phyloP scores from a whole-genome alignment of 1,140 invertebrate genomes.

The Camponotus floridanus region DNA sequence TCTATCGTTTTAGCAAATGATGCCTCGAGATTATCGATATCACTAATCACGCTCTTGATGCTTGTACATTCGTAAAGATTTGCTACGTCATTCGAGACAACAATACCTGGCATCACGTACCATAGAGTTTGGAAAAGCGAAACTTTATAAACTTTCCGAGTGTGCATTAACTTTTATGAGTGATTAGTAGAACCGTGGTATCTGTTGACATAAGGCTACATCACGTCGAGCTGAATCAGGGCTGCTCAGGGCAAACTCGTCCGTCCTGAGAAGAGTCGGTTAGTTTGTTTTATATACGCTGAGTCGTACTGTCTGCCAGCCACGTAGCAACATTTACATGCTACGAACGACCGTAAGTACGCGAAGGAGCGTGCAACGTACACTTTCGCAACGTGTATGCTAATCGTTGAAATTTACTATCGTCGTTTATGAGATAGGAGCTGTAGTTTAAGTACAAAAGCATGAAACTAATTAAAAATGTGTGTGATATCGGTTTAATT shows the following conservation, averaged over 20 bases:
- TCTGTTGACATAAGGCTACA: conserved; percentile 83
- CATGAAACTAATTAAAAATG: conserved; percentile 57
- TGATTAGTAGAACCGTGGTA: conserved; percentile 61
- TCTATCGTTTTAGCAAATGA: background rate
- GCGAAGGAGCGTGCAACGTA: conserved; percentile 71
- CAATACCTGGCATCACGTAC: conserved; percentile 21
- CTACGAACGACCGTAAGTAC: conserved; percentile 77
- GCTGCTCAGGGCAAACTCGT: conserved; percentile 81
- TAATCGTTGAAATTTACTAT: conserved; percentile 66
- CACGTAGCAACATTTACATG: conserved; percentile 84
- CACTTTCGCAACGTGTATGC: conserved; percentile 58
- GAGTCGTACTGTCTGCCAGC: conserved; percentile 80
- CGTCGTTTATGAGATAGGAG: conserved; percentile 59
- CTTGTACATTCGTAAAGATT: background rate
- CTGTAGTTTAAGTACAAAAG: conserved; percentile 42
- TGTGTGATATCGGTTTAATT: conserved; percentile 18
- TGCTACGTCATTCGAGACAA: too few relatives aligned
- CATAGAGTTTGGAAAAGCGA: conserved; percentile 47
- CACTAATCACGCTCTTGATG: conserved; percentile 16
- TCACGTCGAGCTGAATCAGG: conserved; percentile 79
- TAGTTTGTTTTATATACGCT: conserved; percentile 86
- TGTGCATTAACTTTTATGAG: conserved; percentile 50
- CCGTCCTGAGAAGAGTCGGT: conserved; percentile 79
- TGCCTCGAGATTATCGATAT: background rate
- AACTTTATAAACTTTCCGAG: conserved; percentile 16